Base-by-base conservation (phyloP, 2,113 vertebrate genomes). In the Micronycteris hirsuta region DNA sequence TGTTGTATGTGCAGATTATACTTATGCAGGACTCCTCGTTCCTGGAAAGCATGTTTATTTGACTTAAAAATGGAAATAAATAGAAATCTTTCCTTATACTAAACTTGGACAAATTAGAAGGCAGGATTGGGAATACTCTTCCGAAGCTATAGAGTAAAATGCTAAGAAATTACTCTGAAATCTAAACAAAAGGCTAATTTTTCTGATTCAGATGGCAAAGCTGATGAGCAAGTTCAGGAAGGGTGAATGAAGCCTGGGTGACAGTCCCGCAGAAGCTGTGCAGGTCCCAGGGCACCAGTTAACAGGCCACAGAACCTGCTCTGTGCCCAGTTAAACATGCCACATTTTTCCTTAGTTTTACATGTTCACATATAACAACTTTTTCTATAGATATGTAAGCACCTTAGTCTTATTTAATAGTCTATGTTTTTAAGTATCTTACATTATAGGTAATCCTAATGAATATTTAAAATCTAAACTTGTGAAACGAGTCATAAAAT, bases 31-130 rank as follows among this genome's bases (percentile, higher is more conserved):
- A 84, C 70, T 92, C 86, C n/a, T 61, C 54, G 65, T 86, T 87
- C n/a, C 73, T 84, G 45, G 84, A 90, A 96, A 96, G 92, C 96
- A 95, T 38, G 43, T 92, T 95, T 47, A 80, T 89, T 97, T 91
- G 56, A 88, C 63, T 97, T 86, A 33, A 89, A 89, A 95, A 54
- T 43, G 41, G 73, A 95, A 89, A 88, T 88, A 95, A 92, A 83
- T 84, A 84, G 86, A 86, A 93, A 26, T 24, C 95, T 56, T 91
- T 80, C 52, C 61, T 93, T 28, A 85, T 41, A 43, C 54, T 90
- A 91, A 92, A 91, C 92, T 17, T 87, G 58, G 78, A 74, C 49
- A 95, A 96, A 83, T 78, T 95, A 91, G 63, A 90, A 43, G 43
- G 43, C 43, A 43, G 43, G 43, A 43, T 43, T 43, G 43, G 43